Conservation (phyloP, 2,797 vertebrate genomes). For the Spinibarbus caldwelli region DNA sequence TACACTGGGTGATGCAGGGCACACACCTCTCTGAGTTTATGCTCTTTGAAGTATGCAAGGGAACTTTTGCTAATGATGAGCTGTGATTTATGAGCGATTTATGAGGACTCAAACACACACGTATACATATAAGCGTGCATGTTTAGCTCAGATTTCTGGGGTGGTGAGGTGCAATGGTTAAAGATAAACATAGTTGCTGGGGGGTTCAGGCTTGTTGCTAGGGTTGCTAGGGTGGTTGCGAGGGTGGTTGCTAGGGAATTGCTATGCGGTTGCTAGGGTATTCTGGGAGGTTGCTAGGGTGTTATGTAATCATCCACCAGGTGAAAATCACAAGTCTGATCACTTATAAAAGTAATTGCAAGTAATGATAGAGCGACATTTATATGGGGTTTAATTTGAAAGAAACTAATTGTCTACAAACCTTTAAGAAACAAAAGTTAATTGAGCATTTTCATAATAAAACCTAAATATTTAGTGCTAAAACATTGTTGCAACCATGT, state of each 20-base stretch:
- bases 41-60: constrained; percentile 28
- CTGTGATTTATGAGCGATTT: constrained; percentile 2
- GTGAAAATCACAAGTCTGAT: neutral
- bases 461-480: neutral
- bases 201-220: neutral
- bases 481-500: too few species aligned
- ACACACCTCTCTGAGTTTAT: constrained; percentile 53
- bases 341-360: neutral
- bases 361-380: neutral
- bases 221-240: neutral
- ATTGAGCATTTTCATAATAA: neutral
- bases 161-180: neutral
- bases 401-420: neutral
- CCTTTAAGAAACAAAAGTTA: neutral
- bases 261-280: neutral
- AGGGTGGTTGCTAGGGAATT: neutral
- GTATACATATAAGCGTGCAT: neutral
- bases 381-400: neutral
- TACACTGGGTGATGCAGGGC: constrained; percentile 53
- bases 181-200: neutral
- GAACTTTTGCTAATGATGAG: neutral
- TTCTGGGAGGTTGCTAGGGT: neutral
- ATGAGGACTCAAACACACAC: neutral
- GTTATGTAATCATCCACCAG: neutral
- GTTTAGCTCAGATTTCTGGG: neutral